These are phyloP conservation scores for Hippocampus comes DNA, from an alignment of 2,113 vertebrate genomes.

Conservation along the genomic window DNA sequence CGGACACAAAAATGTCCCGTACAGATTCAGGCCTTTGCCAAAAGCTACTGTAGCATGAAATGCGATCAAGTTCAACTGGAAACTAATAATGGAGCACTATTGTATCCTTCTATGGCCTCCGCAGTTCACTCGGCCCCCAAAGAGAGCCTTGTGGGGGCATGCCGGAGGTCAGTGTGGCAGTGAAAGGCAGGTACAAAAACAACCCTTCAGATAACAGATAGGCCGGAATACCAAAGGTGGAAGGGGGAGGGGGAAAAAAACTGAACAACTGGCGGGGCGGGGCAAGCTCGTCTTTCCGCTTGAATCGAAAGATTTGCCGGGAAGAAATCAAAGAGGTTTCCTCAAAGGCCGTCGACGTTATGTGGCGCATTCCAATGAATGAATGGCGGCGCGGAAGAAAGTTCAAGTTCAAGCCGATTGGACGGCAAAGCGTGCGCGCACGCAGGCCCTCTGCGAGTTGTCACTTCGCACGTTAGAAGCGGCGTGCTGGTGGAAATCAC, in stretches of 20 bases:
- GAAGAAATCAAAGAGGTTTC: conserved; percentile 49
- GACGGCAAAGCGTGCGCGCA: conserved; percentile 22
- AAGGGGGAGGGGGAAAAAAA: conserved; percentile 14
- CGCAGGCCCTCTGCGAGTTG: conserved; percentile 27
- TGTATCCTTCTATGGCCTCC: conserved; percentile 11
- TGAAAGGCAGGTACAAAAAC: conserved; percentile 66
- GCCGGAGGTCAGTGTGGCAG: conserved; percentile 24
- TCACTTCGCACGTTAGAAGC: conserved; percentile 28
- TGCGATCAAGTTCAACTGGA: conserved; percentile 36
- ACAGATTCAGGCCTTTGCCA: conserved; percentile 11
- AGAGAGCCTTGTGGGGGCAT: conserved; percentile 23
- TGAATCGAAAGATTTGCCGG: conserved; percentile 61
- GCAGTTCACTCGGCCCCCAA: conserved; percentile 22
- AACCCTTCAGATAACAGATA: conserved; percentile 56
- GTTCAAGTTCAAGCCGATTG: conserved; percentile 69
- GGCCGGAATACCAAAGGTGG: conserved; percentile 33
- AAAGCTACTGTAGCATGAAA: conserved; percentile 41
- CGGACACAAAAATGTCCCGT: conserved; percentile 1
- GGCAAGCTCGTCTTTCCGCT: conserved; percentile 38
- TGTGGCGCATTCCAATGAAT: conserved; percentile 5
- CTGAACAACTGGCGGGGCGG: neutral
- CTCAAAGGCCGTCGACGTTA: neutral
- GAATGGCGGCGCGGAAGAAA: conserved; percentile 16
- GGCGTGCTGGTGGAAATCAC: neutral
- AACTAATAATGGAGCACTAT: conserved; percentile 24